Percentiles rank a stretch among this genome's conserved stretches.
phyloP scores from a whole-genome alignment of 2,888 invertebrate species.

The Melinaea menophilus region DNA sequence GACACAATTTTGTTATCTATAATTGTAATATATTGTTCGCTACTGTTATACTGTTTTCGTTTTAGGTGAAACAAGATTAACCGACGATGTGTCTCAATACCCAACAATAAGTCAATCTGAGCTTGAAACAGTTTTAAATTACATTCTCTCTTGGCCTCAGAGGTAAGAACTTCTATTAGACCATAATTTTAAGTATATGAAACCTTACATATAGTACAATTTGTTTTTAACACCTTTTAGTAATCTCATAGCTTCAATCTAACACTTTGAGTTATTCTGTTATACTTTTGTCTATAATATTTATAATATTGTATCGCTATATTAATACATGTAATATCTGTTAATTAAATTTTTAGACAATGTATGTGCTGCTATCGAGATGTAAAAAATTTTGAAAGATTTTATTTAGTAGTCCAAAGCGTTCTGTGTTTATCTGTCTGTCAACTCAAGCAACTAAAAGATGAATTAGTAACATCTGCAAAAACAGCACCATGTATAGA shows the following conservation, averaged over 20 bases:
- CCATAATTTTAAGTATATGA: not conserved
- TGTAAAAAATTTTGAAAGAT: constrained; percentile 93
- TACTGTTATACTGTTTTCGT: constrained; percentile 53
- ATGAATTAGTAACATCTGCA: constrained; percentile 71
- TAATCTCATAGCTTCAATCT: too few species aligned
- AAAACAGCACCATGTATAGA: constrained; percentile 48
- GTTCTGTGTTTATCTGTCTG: constrained; percentile 90
- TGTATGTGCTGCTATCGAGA: constrained; percentile 97
- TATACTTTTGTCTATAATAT: not conserved
- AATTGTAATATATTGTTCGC: constrained; percentile 9
- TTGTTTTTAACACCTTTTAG: too few species aligned
- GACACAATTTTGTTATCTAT: not conserved
- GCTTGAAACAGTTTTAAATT: constrained; percentile 89
- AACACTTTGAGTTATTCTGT: not conserved
- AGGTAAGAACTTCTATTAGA: constrained; percentile 75
- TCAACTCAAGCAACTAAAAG: constrained; percentile 86
- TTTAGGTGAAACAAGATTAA: constrained; percentile 88
- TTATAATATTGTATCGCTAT: not conserved
- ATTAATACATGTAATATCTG: not conserved
- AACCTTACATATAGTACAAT: not conserved
- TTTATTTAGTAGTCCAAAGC: constrained; percentile 92
- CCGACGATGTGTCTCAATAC: constrained; percentile 87
- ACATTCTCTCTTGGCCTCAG: constrained; percentile 93
- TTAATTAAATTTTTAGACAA: constrained; percentile 81
- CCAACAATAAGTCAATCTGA: constrained; percentile 86